These are phyloP conservation scores for Corythornis vintsioides DNA, from an alignment of 2,113 vertebrate species.

Conservation along the genomic window DNA sequence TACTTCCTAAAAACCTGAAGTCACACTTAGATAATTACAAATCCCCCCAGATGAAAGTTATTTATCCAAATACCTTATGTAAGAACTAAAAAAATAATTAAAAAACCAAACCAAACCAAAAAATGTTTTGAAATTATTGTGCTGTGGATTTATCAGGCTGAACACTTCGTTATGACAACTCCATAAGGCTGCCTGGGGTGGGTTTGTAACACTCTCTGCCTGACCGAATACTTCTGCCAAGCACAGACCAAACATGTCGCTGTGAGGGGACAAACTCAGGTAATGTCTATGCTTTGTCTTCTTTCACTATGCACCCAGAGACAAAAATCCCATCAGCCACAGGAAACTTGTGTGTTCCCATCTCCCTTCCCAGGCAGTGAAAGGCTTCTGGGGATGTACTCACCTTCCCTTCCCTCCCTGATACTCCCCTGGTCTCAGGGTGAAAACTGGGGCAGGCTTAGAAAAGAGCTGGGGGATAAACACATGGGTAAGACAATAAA, in stretches of 20 bases:
- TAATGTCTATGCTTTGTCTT: not conserved
- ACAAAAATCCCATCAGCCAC: not conserved
- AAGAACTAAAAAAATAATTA: not conserved
- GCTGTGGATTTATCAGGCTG: not conserved
- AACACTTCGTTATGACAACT: not conserved
- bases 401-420: not conserved
- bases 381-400: not conserved
- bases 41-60: not conserved
- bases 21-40: not conserved
- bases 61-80: not conserved
- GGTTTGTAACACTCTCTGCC: not conserved
- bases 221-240: not conserved
- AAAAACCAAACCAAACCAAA: not conserved
- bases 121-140: not conserved
- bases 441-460: constrained; percentile 41
- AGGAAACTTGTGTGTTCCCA: fast-evolving
- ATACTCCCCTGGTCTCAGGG: not conserved
- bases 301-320: not conserved
- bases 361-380: not conserved
- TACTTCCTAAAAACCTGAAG: not conserved
- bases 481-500: constrained; percentile 51
- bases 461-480: constrained; percentile 30
- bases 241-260: not conserved
- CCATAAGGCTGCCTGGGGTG: not conserved
- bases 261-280: fast-evolving